Base-by-base conservation (phyloP, 2,113 vertebrate genomes). In the Silurus asotus region DNA sequence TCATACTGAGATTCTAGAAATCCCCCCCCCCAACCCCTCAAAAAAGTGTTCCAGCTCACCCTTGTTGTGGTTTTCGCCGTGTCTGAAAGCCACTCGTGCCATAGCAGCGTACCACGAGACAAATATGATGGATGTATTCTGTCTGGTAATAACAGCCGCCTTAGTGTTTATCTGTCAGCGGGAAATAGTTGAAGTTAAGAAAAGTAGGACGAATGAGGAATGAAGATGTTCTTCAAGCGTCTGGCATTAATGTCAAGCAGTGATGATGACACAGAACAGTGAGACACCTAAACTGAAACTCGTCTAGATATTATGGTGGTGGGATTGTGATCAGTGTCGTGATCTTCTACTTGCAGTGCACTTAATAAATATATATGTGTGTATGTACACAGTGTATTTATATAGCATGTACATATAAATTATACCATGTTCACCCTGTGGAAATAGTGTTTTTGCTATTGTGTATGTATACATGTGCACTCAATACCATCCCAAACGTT, bases 41-140 rank as follows among this genome's bases (percentile, higher is more conserved):
- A 48, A n/a, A 17, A 65, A 77, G 48, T 53, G 61, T 81, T 62
- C n/a, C 15, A n/a, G 37, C 78, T 69, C 45, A 48, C 65, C 76
- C 49, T 78, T 45, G 2, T 65, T 67, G 59, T 23, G 51, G 45
- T 15, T 25, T 79, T 53, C 72, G n/a, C 55, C 4, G 37, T n/a
- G 77, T 65, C 20, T 81, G 87, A 84, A 84, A 72, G 82, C 76
- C 77, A 81, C 65, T 75, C 17, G 8, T 76, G 87, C 14, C 58
- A 48, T 45, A 20, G 64, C 75, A 76, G 84, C 56, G 76, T 69
- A 81, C 55, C 65, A 25, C 23, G 79, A 86, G 79, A 62, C 67
- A 64, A 81, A 75, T 17, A 53, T 64, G 85, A 86, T 86, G 79
- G 79, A 82, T 86, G 79, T 49, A 49, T 62, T 86, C 56, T 82